A percentile compares a stretch with the other conserved stretches of the same genome.
phyloP scores from a whole-genome alignment of 2,113 vertebrate genomes.

The Myotis yumanensis region DNA sequence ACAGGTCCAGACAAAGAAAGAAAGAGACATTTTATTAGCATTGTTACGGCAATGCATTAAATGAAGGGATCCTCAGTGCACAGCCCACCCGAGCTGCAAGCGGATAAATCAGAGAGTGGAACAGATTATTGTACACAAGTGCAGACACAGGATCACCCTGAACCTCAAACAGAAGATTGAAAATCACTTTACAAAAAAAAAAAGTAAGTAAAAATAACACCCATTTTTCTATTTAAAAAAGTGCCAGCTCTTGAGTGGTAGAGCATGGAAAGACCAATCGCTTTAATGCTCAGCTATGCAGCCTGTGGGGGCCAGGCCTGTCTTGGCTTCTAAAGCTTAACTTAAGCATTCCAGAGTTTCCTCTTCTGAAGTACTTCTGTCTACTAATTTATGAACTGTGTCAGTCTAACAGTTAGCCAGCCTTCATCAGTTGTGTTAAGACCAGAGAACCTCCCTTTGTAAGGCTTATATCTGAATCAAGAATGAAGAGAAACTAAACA shows the following conservation, averaged over 20 bases:
- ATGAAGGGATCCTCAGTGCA: constrained; percentile 83
- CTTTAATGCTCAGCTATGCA: constrained; percentile 64
- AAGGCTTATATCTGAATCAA: constrained; percentile 77
- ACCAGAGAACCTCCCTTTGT: constrained; percentile 81
- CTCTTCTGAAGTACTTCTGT: neutral
- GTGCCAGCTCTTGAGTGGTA: constrained; percentile 77
- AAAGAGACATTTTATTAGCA: constrained; percentile 89
- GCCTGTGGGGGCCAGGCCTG: constrained; percentile 69
- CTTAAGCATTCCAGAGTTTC: neutral
- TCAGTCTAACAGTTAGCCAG: constrained; percentile 60
- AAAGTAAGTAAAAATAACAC: constrained; percentile 84
- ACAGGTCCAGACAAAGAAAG: constrained; percentile 68
- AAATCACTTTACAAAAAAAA: constrained; percentile 84
- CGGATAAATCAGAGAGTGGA: constrained; percentile 79
- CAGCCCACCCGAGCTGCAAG: constrained; percentile 83
- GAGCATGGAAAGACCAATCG: constrained; percentile 68
- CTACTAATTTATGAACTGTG: constrained; percentile 66
- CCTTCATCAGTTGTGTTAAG: constrained; percentile 47
- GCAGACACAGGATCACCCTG: constrained; percentile 81
- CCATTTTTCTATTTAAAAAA: constrained; percentile 80
- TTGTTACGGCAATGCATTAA: constrained; percentile 86
- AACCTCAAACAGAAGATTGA: constrained; percentile 81
- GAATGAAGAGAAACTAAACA: constrained; percentile 80
- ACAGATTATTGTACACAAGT: constrained; percentile 81
- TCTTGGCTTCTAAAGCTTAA: constrained; percentile 78